These are phyloP conservation scores for Lepidurus apus DNA, from an alignment of 1,140 invertebrate genomes.

Conservation along the genomic window DNA sequence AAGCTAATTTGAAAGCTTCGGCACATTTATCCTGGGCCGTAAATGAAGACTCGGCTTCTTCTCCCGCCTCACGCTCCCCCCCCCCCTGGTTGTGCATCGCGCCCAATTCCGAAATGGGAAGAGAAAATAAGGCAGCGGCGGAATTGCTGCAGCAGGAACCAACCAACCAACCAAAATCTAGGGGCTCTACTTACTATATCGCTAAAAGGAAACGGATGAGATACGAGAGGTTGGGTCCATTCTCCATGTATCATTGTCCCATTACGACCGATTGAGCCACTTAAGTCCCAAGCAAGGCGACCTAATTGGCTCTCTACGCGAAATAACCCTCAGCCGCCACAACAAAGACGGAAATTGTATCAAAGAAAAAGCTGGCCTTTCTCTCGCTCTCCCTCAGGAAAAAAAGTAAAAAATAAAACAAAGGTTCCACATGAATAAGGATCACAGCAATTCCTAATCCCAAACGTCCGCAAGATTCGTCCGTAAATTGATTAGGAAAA, in stretches of 20 bases:
- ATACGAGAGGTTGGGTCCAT: not conserved
- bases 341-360: not conserved
- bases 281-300: constrained; percentile 11
- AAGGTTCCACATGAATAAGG: not conserved
- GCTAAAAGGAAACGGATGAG: not conserved
- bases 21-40: not conserved
- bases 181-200: not conserved
- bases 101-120: not conserved
- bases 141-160: not conserved
- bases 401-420: not conserved
- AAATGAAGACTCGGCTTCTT: not conserved
- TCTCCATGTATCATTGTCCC: not conserved
- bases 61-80: too few species aligned
- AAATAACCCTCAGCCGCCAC: not conserved
- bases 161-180: not conserved
- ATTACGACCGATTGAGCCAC: not conserved
- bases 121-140: not conserved
- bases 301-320: not conserved
- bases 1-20: not conserved
- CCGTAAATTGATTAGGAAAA: not conserved
- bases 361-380: not conserved
- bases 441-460: not conserved
- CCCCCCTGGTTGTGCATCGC: not conserved
- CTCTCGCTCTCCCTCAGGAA: not conserved
- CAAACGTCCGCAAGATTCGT: not conserved